Evolutionary conservation across 2,113 vertebrate genomes (phyloP).

Genomic region (Hippocampus comes): DNA sequence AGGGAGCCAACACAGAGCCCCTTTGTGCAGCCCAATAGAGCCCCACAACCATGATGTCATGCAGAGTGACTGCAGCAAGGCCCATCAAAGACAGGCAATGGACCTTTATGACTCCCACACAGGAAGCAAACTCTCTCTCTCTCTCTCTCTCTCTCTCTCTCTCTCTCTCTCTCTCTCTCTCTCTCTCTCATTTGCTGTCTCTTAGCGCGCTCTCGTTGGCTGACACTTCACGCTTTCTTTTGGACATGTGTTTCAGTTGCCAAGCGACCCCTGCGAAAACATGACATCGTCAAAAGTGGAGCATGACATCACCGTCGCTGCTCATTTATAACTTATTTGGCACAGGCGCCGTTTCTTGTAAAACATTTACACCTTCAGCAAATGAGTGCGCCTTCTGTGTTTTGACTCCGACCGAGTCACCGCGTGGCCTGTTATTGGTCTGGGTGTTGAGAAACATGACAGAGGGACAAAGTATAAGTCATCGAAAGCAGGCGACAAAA

Average conservation of each 20-base stretch:
- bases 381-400: constrained; percentile 18
- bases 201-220: background rate
- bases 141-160: constrained; percentile 3
- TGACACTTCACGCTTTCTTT: background rate
- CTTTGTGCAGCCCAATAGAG: constrained; percentile 55
- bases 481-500: constrained; percentile 16
- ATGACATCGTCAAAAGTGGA: constrained; percentile 26
- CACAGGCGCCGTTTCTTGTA: constrained; percentile 48
- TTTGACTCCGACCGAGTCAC: background rate
- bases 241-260: constrained; percentile 49
- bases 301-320: constrained; percentile 50
- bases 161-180: constrained; percentile 1
- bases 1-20: constrained; percentile 46
- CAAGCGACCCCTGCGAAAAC: constrained; percentile 54
- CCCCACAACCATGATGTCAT: constrained; percentile 60
- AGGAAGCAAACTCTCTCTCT: constrained; percentile 25
- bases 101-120: constrained; percentile 58
- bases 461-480: constrained; percentile 3
- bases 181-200: constrained; percentile 4
- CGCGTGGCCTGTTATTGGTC: constrained; percentile 39
- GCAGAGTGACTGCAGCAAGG: constrained; percentile 37
- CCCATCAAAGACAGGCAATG: constrained; percentile 53
- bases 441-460: constrained; percentile 26
- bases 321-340: constrained; percentile 54
- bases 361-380: constrained; percentile 59